Conservation (phyloP, 2,888 invertebrate species). For the Papilio demoleus region DNA sequence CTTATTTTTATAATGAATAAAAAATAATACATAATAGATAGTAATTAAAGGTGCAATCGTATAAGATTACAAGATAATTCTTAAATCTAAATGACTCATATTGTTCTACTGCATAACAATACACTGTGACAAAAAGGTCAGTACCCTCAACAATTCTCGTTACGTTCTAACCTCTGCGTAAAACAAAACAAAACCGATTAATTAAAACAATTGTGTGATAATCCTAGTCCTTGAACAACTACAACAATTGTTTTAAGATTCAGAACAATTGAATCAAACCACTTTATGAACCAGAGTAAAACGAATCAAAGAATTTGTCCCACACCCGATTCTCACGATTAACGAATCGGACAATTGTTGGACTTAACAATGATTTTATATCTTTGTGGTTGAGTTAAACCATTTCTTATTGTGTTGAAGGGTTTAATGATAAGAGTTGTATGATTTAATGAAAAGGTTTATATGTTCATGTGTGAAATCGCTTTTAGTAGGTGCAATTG, state of each 20-base stretch:
- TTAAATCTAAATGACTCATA: no score
- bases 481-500: no score
- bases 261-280: slow-evolving; percentile 15
- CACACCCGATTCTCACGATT: slow-evolving; percentile 16
- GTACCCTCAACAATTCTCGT: slow-evolving; percentile 10
- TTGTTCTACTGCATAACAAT: not conserved
- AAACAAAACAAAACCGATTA: slow-evolving; percentile 29
- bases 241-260: slow-evolving; percentile 21
- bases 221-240: slow-evolving; percentile 35
- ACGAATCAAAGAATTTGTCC: slow-evolving; percentile 23
- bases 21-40: no score
- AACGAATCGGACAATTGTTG: slow-evolving; percentile 16
- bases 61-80: no score
- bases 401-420: not conserved
- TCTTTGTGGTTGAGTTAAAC: not conserved
- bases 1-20: no score
- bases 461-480: no score
- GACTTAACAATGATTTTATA: not conserved
- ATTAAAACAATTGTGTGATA: slow-evolving; percentile 37
- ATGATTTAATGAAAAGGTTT: no score
- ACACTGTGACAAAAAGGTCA: slow-evolving; percentile 23
- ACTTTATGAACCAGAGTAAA: slow-evolving; percentile 13
- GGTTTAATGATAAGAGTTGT: not conserved
- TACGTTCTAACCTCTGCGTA: slow-evolving; percentile 14
- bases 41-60: no score